Conservation (phyloP, 53 echinoderm and acorn worm genomes). For the Antedon mediterranea region DNA sequence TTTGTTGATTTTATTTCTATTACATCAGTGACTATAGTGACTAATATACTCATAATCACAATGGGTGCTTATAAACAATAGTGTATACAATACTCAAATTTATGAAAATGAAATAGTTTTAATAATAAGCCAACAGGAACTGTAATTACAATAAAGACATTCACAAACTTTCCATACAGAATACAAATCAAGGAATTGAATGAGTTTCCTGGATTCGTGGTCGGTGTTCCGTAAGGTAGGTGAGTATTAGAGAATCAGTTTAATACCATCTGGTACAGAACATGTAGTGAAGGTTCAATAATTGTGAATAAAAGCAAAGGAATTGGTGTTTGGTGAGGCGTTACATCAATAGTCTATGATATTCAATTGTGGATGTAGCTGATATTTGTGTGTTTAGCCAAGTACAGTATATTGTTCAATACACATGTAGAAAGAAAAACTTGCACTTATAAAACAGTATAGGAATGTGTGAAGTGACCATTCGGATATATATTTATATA, state of each 20-base stretch:
- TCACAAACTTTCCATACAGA: background rate
- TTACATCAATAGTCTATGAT: background rate
- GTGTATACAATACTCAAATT: too few relatives aligned
- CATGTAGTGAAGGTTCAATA: background rate
- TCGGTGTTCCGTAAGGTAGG: background rate
- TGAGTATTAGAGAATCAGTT: background rate
- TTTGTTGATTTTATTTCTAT: too few relatives aligned
- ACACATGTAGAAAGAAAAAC: background rate
- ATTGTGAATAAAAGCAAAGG: background rate
- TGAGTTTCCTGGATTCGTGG: background rate
- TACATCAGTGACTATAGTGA: too few relatives aligned
- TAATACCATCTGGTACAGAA: background rate
- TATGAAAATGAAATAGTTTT: too few relatives aligned
- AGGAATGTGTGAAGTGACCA: too few relatives aligned
- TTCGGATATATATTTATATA: background rate
- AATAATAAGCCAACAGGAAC: background rate
- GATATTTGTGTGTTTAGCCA: background rate
- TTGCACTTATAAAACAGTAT: background rate
- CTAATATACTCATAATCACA: too few relatives aligned
- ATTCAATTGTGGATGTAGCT: background rate
- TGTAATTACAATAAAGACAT: background rate
- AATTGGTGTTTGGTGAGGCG: background rate
- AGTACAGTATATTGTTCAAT: background rate
- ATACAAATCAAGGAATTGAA: background rate
- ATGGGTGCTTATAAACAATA: too few relatives aligned